Percentiles rank a stretch among this genome's conserved stretches.
Conservation (phyloP, 2,797 vertebrate species). For the Stomatorhinus walkeri region DNA sequence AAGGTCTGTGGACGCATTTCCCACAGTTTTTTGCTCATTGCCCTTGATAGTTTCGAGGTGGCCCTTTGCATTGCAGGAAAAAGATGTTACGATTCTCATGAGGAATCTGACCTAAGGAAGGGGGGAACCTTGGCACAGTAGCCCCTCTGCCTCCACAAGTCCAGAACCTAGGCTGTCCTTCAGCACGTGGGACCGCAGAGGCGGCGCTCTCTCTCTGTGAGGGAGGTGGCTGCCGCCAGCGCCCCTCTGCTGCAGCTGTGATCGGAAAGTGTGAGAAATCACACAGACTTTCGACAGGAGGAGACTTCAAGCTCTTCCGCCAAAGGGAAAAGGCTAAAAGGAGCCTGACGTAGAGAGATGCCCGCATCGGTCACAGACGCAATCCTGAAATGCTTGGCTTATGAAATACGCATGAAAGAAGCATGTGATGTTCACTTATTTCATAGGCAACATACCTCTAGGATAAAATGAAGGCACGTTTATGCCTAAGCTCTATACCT, state of each 20-base stretch:
- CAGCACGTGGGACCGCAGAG: background rate
- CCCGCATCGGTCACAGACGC: background rate
- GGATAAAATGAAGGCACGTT: background rate
- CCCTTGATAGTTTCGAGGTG: background rate
- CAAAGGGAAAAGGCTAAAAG: background rate
- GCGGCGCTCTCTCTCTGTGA: background rate
- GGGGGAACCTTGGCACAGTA: background rate
- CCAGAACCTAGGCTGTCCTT: background rate
- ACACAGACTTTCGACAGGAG: slow-evolving; percentile 16
- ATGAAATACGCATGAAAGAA: background rate
- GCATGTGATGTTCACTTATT: background rate
- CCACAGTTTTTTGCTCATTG: background rate
- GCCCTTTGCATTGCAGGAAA: background rate
- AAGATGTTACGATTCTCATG: background rate
- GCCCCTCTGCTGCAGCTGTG: slow-evolving; percentile 2
- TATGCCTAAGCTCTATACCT: background rate
- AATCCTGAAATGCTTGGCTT: background rate
- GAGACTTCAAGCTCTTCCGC: background rate
- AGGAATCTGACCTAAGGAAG: background rate
- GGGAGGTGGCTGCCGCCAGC: slow-evolving; percentile 8
- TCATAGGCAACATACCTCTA: background rate
- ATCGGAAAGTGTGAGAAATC: slow-evolving; percentile 25
- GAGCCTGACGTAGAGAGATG: background rate
- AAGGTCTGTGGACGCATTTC: background rate
- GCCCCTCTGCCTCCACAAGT: background rate